Base-by-base conservation (phyloP, 2,797 vertebrate species). In the Neosalanx taihuensis region DNA sequence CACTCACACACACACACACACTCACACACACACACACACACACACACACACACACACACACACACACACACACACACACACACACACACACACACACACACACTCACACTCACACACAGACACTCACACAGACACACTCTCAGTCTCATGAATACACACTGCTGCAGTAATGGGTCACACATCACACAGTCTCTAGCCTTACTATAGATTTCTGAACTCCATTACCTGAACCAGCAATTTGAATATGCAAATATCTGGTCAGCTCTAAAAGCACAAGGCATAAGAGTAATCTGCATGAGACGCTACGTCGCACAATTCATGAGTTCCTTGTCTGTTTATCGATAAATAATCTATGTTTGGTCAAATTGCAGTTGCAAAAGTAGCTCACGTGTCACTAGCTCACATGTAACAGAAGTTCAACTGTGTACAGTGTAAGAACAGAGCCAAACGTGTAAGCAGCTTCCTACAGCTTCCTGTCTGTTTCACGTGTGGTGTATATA, bases 391-490 rank as follows among this genome's bases (percentile, higher is more conserved):
- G 4, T 56, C 4, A 7, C 51, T 56, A 6, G 0, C 51, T 56
- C 17, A 56, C 1, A 7, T 56, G 18, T 5, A 56, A 46, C 41
- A 13, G 10, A 46, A 56, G 51, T 56, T 56, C 7, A 46, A 46
- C 18, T 56, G 15, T 18, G 51, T 56, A 56, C 18, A 56, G 51
- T n/a, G 51, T n/a, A 17, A 4, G n/a, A 56, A 31, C 1, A 17
- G 5, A 7, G 18, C 20, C 66, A 72, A 58, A 73, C 46, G 72
- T 79, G 69, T 41, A 83, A 77, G 26, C 46, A 78, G 56, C 73
- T 78, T 84, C 76, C 70, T 83, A 85, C 85, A 63, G 77, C 78
- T 84, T 86, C 81, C 76, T 74, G 81, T 70, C 79, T 71, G 75
- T 80, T 70, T 72, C 63, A 64, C 23, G 64, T 83, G 70, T 71